A percentile compares a stretch with the other conserved stretches of the same genome.
Conservation (phyloP, 92 coral and sea anemone species). For the Micromussa lordhowensis region DNA sequence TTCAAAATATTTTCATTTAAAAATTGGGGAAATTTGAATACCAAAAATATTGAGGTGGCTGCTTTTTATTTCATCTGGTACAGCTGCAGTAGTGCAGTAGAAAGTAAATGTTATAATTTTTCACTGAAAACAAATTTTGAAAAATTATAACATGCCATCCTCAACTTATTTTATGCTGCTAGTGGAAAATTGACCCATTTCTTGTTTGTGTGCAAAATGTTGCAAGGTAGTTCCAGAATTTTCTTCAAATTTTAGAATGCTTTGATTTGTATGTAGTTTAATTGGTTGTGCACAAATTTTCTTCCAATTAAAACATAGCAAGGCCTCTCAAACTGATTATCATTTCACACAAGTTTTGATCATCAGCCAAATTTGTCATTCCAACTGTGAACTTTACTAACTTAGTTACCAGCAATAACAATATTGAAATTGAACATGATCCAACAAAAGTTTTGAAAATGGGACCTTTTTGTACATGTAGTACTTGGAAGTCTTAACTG, state of each 20-base stretch:
- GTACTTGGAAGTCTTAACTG: background rate
- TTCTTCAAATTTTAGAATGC: background rate
- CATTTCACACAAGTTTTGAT: background rate
- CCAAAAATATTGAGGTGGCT: background rate
- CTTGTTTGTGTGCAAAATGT: background rate
- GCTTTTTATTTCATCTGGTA: background rate
- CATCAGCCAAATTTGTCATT: background rate
- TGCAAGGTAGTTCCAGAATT: background rate
- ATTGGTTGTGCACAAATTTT: background rate
- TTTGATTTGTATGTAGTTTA: background rate
- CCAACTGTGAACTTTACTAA: background rate
- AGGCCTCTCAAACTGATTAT: background rate
- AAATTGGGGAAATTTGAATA: background rate
- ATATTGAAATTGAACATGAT: background rate
- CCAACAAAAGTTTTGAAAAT: background rate
- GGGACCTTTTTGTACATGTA: background rate
- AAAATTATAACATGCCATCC: background rate
- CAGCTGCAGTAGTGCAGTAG: slow-evolving; percentile 24
- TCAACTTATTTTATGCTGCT: background rate
- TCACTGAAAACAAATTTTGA: too few relatives aligned
- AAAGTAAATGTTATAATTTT: background rate
- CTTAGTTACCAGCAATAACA: background rate
- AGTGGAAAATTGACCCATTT: background rate
- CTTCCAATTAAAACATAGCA: slow-evolving; percentile 5
- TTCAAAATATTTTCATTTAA: background rate